Evolutionary conservation across 1,140 invertebrate genomes (phyloP), one percentile per base, ranked within the genome.

Genomic region (Ceratitis capitata): DNA sequence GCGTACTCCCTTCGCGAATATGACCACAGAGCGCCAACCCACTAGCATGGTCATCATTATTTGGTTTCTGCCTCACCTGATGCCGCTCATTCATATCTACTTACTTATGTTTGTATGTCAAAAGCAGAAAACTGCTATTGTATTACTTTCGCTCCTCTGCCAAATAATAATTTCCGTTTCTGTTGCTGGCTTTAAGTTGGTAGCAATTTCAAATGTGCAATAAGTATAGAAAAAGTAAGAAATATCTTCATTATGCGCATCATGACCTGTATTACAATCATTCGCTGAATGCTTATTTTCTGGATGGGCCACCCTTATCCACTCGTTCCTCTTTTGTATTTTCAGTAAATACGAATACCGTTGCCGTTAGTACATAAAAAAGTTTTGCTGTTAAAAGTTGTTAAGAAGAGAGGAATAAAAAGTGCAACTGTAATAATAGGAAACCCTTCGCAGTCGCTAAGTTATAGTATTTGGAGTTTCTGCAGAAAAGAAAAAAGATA

Each of bases 341-440:
- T 19, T 5, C 9, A 9, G 16, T 19, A 19, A 19, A 53, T 53
- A 19, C 3, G n/a, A 61, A 61, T 61, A 19, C 6, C 10, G 5
- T 16, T 56, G 10, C 10, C n/a, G 19, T 19, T 56, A 42, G 19
- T 45, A 74, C 14, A 74, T 74, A 19, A 45, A 78, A 78, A 78
- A 78, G 69, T 78, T 78, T 78, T 23, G 23, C 19, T 23, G 39
- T 78, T 47, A 78, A 78, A 78, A 78, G 69, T 78, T 78, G 39
- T 45, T 78, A 39, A 14, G 39, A 45, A 78, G 19, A 0, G 39
- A 42, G 16, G 10, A 78, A 23, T 23, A 78, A 42, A n/a, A 45
- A 78, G 12, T 12, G 6, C 10, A 23, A 45, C 35, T 26, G 26
- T 58, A 64, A 39, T 19, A 69, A 69, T 16, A 69, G n/a, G 16